A percentile compares a stretch with the other conserved stretches of the same genome.
Conservation (phyloP, 2,113 vertebrate species). For the Callipepla squamata region DNA sequence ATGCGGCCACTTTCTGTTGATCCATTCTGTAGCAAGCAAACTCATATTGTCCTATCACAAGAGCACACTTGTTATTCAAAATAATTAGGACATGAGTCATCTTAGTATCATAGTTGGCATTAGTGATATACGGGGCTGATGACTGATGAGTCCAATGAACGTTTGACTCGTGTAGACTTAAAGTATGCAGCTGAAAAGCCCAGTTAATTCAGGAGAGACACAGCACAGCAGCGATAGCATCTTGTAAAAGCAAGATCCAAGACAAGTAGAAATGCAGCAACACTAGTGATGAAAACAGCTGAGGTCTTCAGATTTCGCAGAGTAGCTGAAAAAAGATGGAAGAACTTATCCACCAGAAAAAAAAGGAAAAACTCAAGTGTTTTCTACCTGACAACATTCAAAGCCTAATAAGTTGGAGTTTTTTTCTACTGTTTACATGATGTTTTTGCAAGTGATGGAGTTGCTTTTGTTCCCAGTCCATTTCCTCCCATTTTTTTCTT, state of each 20-base stretch:
- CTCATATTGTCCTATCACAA: constrained; percentile 56
- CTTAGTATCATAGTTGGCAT: constrained; percentile 61
- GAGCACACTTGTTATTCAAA: constrained; percentile 68
- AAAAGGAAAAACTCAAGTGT: neutral
- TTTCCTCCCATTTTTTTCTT: constrained; percentile 24
- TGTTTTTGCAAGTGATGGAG: neutral
- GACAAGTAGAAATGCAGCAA: constrained; percentile 59
- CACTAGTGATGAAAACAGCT: constrained; percentile 57
- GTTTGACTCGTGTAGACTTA: constrained; percentile 60
- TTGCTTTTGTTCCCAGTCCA: neutral
- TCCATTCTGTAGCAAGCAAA: constrained; percentile 17
- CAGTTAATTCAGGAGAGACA: constrained; percentile 69
- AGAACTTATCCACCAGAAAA: constrained; percentile 17
- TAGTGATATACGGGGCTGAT: constrained; percentile 64
- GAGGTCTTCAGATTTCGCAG: constrained; percentile 16
- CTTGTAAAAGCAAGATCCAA: constrained; percentile 72
- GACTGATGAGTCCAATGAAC: constrained; percentile 65
- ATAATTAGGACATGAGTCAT: constrained; percentile 69
- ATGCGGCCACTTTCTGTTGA: constrained; percentile 1
- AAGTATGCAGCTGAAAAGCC: constrained; percentile 63
- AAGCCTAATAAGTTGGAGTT: neutral
- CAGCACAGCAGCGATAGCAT: constrained; percentile 46
- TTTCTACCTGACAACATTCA: neutral
- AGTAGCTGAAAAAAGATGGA: constrained; percentile 19
- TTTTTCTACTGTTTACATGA: neutral